Evolutionary conservation across 2,888 invertebrate species (phyloP).

Genomic region (Tanytarsus gracilentus): DNA sequence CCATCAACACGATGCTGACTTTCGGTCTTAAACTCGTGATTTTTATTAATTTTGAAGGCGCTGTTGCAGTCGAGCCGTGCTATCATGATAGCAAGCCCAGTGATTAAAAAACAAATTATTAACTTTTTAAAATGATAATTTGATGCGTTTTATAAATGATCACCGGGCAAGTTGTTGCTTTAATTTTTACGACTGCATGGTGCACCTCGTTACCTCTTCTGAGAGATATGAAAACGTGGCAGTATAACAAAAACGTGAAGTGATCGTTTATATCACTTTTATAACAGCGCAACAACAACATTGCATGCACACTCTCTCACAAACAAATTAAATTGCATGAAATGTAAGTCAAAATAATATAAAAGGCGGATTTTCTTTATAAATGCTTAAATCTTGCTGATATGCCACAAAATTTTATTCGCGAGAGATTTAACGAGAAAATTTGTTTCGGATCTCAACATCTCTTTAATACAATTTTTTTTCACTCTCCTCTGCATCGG

Average conservation of each 20-base stretch:
- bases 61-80: too few relatives aligned
- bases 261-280: conserved; percentile 26
- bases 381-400: background rate
- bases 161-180: background rate
- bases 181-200: background rate
- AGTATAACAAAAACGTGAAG: conserved; percentile 14
- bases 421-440: background rate
- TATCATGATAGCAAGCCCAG: too few relatives aligned
- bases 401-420: background rate
- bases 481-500: too few relatives aligned
- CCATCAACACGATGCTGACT: too few relatives aligned
- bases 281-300: background rate
- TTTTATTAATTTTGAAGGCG: conserved; percentile 6
- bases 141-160: background rate
- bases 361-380: conserved; percentile 3
- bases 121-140: too few relatives aligned
- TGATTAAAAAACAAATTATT: too few relatives aligned
- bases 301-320: background rate
- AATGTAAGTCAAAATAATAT: conserved; percentile 22
- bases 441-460: conserved; percentile 5
- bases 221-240: conserved; percentile 22
- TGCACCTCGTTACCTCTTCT: background rate
- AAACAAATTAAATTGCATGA: conserved; percentile 16
- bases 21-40: background rate
- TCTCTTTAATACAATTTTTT: too few relatives aligned